These are phyloP conservation scores for Linurgus olivaceus DNA, from an alignment of 2,797 vertebrate genomes.

Conservation along the genomic window DNA sequence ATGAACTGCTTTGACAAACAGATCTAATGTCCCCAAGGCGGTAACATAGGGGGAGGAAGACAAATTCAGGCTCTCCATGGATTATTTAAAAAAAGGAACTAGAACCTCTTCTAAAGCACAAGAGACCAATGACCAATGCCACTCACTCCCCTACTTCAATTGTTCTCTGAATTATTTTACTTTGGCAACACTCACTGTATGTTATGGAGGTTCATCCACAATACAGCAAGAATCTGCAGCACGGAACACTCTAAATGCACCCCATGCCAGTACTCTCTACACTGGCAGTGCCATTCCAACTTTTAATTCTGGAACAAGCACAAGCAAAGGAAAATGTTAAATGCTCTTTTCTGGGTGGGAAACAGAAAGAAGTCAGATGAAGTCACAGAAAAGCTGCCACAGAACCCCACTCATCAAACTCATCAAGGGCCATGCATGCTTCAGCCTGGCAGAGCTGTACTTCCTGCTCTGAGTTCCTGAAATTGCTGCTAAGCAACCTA, in stretches of 20 bases:
- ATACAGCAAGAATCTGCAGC: background rate
- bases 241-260: background rate
- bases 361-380: background rate
- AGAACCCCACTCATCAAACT: background rate
- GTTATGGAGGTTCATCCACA: background rate
- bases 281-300: background rate
- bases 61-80: background rate
- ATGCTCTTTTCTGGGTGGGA: background rate
- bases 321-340: background rate
- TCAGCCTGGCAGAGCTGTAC: background rate
- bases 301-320: background rate
- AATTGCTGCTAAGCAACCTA: background rate
- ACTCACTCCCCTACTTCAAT: background rate
- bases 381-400: background rate
- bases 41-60: background rate
- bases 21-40: background rate
- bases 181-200: background rate
- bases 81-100: background rate
- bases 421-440: background rate
- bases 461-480: background rate
- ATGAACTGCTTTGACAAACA: background rate
- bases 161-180: background rate
- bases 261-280: background rate
- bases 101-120: background rate
- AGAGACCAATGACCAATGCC: background rate